A percentile compares a stretch with the other conserved stretches of the same genome.
Conservation (phyloP, 2,888 invertebrate species). For the Strigamia maritima region DNA sequence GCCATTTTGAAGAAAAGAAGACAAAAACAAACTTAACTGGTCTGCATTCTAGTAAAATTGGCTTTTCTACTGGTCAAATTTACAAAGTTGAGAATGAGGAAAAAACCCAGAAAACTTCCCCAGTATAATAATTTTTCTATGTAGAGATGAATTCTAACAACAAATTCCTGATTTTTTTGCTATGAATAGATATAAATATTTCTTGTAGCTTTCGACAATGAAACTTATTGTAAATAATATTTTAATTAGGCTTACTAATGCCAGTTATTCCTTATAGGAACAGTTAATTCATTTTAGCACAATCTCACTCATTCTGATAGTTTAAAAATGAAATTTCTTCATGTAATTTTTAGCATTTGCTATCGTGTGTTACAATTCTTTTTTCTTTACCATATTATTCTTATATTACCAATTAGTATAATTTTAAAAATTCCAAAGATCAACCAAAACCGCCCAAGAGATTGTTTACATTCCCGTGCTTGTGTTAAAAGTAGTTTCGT, state of each 20-base stretch:
- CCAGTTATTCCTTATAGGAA: conserved; percentile 28
- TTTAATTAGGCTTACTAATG: conserved; percentile 8
- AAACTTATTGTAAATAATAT: background rate
- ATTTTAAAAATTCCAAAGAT: background rate
- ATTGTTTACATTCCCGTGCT: background rate
- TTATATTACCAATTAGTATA: no score
- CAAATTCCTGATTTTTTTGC: background rate
- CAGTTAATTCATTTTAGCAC: background rate
- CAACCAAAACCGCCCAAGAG: background rate
- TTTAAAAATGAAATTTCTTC: background rate
- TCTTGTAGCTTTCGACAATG: conserved; percentile 5
- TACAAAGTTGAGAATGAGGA: background rate
- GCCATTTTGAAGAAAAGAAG: background rate
- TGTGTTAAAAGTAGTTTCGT: background rate
- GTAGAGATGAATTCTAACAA: background rate
- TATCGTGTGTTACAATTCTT: background rate
- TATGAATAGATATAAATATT: background rate
- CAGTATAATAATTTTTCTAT: background rate
- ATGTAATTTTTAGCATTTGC: background rate
- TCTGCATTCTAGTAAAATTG: background rate
- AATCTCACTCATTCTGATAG: no score
- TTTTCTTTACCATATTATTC: background rate
- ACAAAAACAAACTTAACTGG: no score
- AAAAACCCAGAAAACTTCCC: background rate
- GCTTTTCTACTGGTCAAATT: background rate